A percentile compares a stretch with the other conserved stretches of the same genome.
Evolutionary conservation across 2,797 vertebrate genomes (phyloP).

Genomic region (Platyrinchus mystaceus): DNA sequence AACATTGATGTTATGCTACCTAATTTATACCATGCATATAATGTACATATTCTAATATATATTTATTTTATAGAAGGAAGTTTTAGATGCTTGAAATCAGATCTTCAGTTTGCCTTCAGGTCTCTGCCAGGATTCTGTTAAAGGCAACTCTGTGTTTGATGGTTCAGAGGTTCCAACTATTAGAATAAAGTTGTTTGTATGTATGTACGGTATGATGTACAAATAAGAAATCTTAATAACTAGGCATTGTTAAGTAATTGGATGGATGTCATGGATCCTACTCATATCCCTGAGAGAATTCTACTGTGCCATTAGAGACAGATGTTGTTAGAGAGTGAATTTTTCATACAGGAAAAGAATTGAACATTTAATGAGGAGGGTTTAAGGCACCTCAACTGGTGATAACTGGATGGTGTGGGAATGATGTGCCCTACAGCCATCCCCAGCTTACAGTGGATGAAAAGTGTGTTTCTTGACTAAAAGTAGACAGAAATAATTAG

Average conservation of each 20-base stretch:
- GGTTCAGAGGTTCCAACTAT: background rate
- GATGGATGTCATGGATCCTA: background rate
- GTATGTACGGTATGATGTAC: no score
- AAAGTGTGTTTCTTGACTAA: background rate
- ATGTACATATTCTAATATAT: background rate
- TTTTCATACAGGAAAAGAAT: background rate
- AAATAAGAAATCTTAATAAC: background rate
- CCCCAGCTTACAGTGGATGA: background rate
- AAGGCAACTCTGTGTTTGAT: background rate
- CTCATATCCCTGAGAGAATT: background rate
- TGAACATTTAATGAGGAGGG: background rate
- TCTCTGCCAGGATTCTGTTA: background rate
- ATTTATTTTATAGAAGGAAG: background rate
- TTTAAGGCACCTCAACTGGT: background rate
- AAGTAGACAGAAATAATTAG: background rate
- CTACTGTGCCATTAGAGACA: background rate
- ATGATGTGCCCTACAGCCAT: background rate
- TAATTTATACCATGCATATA: background rate
- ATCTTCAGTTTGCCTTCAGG: background rate
- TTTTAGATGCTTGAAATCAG: background rate
- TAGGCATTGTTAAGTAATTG: background rate
- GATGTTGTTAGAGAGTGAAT: background rate
- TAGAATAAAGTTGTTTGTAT: background rate
- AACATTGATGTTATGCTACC: background rate
- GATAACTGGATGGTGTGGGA: background rate